Conservation (phyloP, 2,888 invertebrate species). For the Dryomyza anilis region DNA sequence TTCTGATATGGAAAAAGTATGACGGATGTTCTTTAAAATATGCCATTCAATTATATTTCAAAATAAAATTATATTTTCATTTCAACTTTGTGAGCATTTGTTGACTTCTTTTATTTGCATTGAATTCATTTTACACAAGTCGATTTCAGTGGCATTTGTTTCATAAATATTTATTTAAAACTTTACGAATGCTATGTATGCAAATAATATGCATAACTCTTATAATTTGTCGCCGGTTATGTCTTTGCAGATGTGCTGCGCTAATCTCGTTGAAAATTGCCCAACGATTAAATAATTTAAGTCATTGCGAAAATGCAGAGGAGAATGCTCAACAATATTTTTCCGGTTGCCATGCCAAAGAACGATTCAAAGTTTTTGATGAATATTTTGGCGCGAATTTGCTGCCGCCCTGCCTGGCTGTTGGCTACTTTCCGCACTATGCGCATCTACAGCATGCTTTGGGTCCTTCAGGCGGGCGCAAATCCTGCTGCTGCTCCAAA, state of each 20-base stretch:
- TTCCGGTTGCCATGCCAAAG: conserved; percentile 19
- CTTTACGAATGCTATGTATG: conserved; percentile 17
- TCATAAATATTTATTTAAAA: conserved; percentile 27
- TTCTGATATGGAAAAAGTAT: too few species aligned
- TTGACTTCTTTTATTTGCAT: not conserved
- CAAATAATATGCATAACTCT: conserved; percentile 23
- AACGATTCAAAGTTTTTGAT: conserved; percentile 7
- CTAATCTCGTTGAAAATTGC: not conserved
- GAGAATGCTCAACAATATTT: conserved; percentile 16
- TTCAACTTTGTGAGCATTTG: too few species aligned
- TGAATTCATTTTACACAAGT: conserved; percentile 26
- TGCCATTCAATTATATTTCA: too few species aligned
- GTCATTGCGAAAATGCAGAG: not conserved
- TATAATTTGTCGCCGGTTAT: conserved; percentile 1
- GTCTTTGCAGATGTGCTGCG: not conserved
- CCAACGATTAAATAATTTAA: not conserved
- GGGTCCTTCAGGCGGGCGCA: not conserved
- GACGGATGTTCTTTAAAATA: too few species aligned
- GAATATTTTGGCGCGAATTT: too few species aligned
- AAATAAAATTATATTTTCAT: too few species aligned
- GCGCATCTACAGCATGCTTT: not conserved
- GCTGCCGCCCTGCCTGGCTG: too few species aligned
- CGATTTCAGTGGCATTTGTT: conserved; percentile 6
- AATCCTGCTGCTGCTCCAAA: not conserved
- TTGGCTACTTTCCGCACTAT: too few species aligned